Percentiles rank a stretch among this genome's conserved stretches.
Evolutionary conservation across 2,113 vertebrate species (phyloP).

Genomic region (Heteronetta atricapilla): DNA sequence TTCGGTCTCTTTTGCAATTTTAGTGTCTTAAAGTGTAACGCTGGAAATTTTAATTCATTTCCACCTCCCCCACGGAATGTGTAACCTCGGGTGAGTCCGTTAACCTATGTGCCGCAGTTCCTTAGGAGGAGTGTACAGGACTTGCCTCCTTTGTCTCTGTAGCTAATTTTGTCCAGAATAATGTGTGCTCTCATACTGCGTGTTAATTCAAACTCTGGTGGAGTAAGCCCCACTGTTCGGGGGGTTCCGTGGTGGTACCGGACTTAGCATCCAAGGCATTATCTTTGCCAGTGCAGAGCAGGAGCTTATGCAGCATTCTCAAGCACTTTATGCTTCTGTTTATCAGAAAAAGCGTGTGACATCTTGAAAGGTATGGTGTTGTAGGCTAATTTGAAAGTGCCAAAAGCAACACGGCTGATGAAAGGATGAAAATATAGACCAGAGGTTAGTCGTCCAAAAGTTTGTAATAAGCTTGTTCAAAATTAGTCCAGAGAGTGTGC

Average conservation of each 20-base stretch:
- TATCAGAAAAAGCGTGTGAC: background rate
- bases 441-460: background rate
- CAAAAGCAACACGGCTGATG: background rate
- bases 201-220: background rate
- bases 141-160: background rate
- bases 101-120: background rate
- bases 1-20: background rate
- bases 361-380: background rate
- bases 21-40: background rate
- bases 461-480: background rate
- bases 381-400: background rate
- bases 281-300: background rate
- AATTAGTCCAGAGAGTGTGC: background rate
- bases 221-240: background rate
- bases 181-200: background rate
- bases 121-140: background rate
- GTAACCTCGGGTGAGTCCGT: background rate
- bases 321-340: background rate
- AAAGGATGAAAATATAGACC: background rate
- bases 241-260: fast-evolving
- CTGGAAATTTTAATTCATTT: background rate
- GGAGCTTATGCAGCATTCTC: background rate
- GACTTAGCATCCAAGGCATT: background rate
- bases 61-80: fast-evolving
- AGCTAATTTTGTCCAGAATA: background rate